phyloP scores from a whole-genome alignment of 2,797 vertebrate genomes.

The Oophaga sylvatica region DNA sequence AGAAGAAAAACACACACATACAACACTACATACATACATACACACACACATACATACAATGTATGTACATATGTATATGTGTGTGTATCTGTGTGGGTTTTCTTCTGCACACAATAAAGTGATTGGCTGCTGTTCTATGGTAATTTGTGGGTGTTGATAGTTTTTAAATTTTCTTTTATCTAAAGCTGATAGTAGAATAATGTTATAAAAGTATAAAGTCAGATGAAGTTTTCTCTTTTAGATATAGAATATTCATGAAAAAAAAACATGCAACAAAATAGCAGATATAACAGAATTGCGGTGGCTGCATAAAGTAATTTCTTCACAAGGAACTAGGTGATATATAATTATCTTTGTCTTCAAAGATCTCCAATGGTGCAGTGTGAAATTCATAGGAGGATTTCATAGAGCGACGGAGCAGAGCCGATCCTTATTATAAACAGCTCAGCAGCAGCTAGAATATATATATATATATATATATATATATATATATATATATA shows the following conservation, averaged over 20 bases:
- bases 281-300: slow-evolving; percentile 18
- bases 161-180: not conserved
- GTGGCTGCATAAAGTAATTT: slow-evolving; percentile 19
- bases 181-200: slow-evolving; percentile 62
- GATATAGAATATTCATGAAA: slow-evolving; percentile 24
- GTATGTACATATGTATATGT: too few relatives aligned
- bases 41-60: too few relatives aligned
- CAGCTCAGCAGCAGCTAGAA: slow-evolving; percentile 20
- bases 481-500: not conserved
- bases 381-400: slow-evolving; percentile 11
- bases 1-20: too few relatives aligned
- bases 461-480: not conserved
- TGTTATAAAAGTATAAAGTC: slow-evolving; percentile 7
- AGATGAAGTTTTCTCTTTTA: slow-evolving; percentile 61
- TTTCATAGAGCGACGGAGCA: not conserved
- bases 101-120: too few relatives aligned
- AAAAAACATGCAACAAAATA: slow-evolving; percentile 20
- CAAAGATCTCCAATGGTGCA: slow-evolving; percentile 9
- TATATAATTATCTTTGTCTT: slow-evolving; percentile 40
- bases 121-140: not conserved
- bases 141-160: not conserved
- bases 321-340: slow-evolving; percentile 25
- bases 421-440: not conserved
- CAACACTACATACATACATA: too few relatives aligned
- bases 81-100: too few relatives aligned